Evolutionary conservation across 2,888 invertebrate genomes (phyloP).

Genomic region (Chymomyza fuscimana): DNA sequence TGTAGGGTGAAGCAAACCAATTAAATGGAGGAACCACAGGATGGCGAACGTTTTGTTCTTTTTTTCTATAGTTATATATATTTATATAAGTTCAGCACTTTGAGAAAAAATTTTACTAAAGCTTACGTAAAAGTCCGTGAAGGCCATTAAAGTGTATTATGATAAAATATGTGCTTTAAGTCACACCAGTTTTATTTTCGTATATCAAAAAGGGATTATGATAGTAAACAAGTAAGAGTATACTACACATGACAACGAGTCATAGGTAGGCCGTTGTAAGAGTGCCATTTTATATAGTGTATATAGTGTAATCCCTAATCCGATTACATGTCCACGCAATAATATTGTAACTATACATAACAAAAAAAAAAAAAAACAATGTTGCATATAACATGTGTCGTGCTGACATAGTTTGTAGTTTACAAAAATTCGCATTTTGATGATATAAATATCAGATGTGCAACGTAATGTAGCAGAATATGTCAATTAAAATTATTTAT

Average conservation of each 20-base stretch:
- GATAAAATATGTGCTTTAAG: background rate
- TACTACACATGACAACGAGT: background rate
- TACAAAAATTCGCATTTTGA: background rate
- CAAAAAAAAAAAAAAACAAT: too few species aligned
- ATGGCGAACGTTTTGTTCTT: background rate
- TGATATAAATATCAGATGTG: background rate
- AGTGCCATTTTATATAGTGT: background rate
- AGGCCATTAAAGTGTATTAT: background rate
- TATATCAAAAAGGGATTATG: background rate
- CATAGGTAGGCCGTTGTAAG: background rate
- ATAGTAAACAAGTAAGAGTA: background rate
- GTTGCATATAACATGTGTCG: background rate
- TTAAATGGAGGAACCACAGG: constrained; percentile 1
- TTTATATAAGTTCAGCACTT: background rate
- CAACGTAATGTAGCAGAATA: background rate
- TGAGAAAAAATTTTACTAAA: background rate
- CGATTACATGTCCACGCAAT: background rate
- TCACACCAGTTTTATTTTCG: background rate
- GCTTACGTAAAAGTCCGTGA: background rate
- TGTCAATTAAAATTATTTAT: background rate
- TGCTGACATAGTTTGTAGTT: background rate
- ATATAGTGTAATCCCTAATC: background rate
- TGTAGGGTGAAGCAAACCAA: constrained; percentile 7
- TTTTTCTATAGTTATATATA: background rate
- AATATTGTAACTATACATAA: too few species aligned